Conservation (phyloP, 2,797 vertebrate species). For the Petrocephalus schoutedeni region DNA sequence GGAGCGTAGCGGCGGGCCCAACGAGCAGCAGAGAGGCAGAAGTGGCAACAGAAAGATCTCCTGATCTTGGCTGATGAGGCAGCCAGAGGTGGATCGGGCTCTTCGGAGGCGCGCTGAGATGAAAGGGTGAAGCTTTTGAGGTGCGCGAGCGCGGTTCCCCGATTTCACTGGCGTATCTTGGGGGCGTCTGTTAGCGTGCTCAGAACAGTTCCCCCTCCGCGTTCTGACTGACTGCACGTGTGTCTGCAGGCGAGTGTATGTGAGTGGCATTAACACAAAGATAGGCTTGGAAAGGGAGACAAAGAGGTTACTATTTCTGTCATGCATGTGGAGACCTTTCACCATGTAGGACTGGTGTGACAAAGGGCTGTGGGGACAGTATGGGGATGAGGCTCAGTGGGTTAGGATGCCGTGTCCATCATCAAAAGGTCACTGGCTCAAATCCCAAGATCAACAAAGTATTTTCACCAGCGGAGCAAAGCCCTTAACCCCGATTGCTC, state of each 20-base stretch:
- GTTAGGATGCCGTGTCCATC: not conserved
- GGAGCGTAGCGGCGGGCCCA: not conserved
- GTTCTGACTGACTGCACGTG: not conserved
- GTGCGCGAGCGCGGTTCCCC: not conserved
- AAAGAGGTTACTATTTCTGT: slow-evolving; percentile 3
- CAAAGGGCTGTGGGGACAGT: not conserved
- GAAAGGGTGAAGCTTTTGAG: not conserved
- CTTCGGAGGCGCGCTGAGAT: not conserved
- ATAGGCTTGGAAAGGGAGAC: not conserved
- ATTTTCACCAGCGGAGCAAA: not conserved
- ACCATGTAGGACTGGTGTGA: not conserved
- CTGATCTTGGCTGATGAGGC: not conserved
- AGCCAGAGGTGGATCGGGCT: not conserved
- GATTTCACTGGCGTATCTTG: not conserved
- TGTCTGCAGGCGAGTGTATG: not conserved
- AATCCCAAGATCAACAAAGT: not conserved
- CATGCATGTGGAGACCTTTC: not conserved
- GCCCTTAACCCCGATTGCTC: not conserved
- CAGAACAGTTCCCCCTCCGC: not conserved
- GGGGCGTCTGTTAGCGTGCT: not conserved
- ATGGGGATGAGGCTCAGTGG: not conserved
- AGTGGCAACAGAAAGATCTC: not conserved
- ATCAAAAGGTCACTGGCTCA: not conserved
- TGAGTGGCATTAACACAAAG: not conserved
- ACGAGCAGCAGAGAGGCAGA: not conserved